Evolutionary conservation across 2,888 invertebrate genomes (phyloP), one percentile per base, ranked within the genome.

Genomic region (Elmis aenea): DNA sequence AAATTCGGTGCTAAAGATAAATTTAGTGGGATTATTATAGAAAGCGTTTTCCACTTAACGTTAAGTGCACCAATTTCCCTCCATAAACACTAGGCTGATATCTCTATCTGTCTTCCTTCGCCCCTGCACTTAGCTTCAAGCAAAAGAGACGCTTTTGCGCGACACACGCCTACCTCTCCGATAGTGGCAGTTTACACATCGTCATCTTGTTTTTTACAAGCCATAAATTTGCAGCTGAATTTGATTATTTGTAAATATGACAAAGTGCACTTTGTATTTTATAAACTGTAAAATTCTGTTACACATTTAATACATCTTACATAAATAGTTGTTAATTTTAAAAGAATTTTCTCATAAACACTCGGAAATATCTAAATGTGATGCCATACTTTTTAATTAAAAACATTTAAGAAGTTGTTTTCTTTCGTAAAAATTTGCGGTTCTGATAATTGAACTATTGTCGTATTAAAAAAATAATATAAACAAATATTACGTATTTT

Each of bases 21-120:
- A 63, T 65, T 64, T 63, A 62, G 60, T 51, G 55, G 60, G 61
- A 63, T 64, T 64, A 64, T 62, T 62, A 61, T 54, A 57, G 60
- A 51, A 48, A 64, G 60, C 58, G 59, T 56, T 64, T 62, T 64
- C 60, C 63, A 64, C 63, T 65, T 62, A 62, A 57, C 53, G 54
- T 55, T 58, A 64, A 63, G 63, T 62, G 64, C 59, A 57, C 48
- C 64, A 61, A 63, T 65, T 65, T 64, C 60, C 55, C 57, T 61
- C 46, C 59, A 63, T 64, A 64, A 64, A 64, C 62, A 47, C 39
- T 31, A 33, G 42, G 20, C 42, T 43, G 40, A 43, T 41, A 38
- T 41, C 43, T 40, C 38, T 36, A 41, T 46, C 38, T 16, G 26
- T 46, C 39, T 38, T 42, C 35, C 38, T 41, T 36, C 29, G 42